These are phyloP conservation scores for Oreonectes daqikongensis DNA, from an alignment of 2,797 vertebrate species.

Conservation along the genomic window DNA sequence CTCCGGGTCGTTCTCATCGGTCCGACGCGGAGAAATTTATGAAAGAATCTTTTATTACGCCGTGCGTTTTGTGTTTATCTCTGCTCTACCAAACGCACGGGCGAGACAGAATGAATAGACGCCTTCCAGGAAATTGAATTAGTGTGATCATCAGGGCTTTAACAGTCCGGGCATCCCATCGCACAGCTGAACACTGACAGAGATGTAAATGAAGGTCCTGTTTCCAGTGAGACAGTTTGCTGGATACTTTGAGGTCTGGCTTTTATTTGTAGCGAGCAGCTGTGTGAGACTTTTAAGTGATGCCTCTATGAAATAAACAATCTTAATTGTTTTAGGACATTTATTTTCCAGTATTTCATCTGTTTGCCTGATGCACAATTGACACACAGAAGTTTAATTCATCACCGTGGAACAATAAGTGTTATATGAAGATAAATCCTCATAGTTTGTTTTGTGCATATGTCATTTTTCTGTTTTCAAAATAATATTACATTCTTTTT, in stretches of 20 bases:
- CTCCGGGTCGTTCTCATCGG: slow-evolving; percentile 35
- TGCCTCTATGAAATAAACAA: background rate
- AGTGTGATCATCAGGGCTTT: slow-evolving; percentile 30
- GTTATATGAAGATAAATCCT: background rate
- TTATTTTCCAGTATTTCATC: background rate
- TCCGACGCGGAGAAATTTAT: slow-evolving; percentile 19
- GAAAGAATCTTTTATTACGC: slow-evolving; percentile 47
- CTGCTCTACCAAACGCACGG: slow-evolving; percentile 4
- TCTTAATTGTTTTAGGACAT: background rate
- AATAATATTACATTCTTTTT: background rate
- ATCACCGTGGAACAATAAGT: background rate
- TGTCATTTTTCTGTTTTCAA: background rate
- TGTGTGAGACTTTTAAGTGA: background rate
- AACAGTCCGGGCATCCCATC: slow-evolving; percentile 1
- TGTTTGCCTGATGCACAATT: background rate
- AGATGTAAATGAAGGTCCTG: slow-evolving; percentile 17
- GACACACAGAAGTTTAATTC: background rate
- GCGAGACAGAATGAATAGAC: slow-evolving; percentile 22
- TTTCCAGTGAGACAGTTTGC: background rate
- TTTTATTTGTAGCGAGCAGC: background rate
- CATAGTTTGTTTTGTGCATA: background rate
- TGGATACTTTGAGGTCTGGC: background rate
- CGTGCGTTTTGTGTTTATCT: slow-evolving; percentile 31
- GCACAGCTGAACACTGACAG: background rate
- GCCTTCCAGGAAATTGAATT: slow-evolving; percentile 47